Evolutionary conservation across 1,140 invertebrate genomes (phyloP).

Genomic region (Penaeus chinensis): DNA sequence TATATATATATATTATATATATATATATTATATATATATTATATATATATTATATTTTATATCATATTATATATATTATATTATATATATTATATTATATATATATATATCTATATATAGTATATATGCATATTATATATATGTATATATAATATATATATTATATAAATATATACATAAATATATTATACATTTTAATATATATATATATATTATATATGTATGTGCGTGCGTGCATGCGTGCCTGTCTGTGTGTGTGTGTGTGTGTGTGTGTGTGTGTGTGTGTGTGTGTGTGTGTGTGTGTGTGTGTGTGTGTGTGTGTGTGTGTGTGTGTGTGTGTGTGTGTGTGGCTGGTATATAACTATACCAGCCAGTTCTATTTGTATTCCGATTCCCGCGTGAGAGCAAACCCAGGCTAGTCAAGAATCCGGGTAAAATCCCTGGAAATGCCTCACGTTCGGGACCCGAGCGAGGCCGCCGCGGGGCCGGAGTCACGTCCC

Average conservation of each 20-base stretch:
- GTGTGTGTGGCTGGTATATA: background rate
- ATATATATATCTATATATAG: background rate
- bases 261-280: background rate
- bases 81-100: background rate
- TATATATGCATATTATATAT: background rate
- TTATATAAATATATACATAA: too few species aligned
- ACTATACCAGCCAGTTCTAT: background rate
- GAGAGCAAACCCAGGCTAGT: too few species aligned
- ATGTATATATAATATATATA: background rate
- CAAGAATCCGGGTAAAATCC: too few species aligned
- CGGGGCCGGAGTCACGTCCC: too few species aligned
- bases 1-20: background rate
- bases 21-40: too few species aligned
- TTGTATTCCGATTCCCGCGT: too few species aligned
- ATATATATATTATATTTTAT: background rate
- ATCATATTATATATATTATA: background rate
- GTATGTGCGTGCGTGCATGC: background rate
- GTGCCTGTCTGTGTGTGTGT: background rate
- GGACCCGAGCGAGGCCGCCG: too few species aligned
- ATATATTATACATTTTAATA: background rate
- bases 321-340: background rate
- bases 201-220: constrained; percentile 19
- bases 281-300: background rate
- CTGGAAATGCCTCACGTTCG: too few species aligned
- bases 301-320: background rate